phyloP scores from a whole-genome alignment of 2,113 vertebrate species.

The Hippocampus abdominalis region DNA sequence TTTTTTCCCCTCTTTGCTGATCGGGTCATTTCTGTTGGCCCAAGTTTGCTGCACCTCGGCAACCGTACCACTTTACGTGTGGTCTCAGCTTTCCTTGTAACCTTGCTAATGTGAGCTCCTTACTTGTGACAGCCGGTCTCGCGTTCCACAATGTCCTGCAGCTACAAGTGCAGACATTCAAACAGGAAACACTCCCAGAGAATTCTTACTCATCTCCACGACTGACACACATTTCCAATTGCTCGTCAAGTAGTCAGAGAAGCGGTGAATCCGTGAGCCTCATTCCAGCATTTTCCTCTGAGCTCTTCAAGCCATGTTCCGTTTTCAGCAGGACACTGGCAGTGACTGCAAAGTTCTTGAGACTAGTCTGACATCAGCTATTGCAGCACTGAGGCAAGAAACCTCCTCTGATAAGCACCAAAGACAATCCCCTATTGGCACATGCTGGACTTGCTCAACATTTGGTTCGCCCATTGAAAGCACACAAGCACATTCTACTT shows the following conservation, averaged over 20 bases:
- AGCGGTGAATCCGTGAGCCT: neutral
- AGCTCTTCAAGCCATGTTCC: constrained; percentile 8
- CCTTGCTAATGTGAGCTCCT: too few relatives aligned
- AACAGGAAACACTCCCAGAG: constrained; percentile 40
- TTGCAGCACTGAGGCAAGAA: constrained; percentile 18
- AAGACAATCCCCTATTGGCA: constrained; percentile 12
- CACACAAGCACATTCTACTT: neutral
- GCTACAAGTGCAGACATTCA: constrained; percentile 18
- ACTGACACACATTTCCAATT: constrained; percentile 6
- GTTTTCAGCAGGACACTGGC: constrained; percentile 9
- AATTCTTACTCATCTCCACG: constrained; percentile 10
- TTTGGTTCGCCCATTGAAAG: neutral
- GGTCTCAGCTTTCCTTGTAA: neutral
- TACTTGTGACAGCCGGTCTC: constrained; percentile 9
- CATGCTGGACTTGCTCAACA: constrained; percentile 5
- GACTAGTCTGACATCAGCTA: constrained; percentile 17
- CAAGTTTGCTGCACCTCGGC: too few relatives aligned
- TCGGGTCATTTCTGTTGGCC: too few relatives aligned
- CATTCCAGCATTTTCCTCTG: constrained; percentile 4
- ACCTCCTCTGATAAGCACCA: constrained; percentile 19
- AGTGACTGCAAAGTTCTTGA: constrained; percentile 5
- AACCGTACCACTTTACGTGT: too few relatives aligned
- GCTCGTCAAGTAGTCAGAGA: constrained; percentile 2
- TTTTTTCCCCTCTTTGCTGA: too few relatives aligned
- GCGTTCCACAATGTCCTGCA: constrained; percentile 22